Evolutionary conservation across 1,140 invertebrate species (phyloP).

Genomic region (Orchestia grillus): DNA sequence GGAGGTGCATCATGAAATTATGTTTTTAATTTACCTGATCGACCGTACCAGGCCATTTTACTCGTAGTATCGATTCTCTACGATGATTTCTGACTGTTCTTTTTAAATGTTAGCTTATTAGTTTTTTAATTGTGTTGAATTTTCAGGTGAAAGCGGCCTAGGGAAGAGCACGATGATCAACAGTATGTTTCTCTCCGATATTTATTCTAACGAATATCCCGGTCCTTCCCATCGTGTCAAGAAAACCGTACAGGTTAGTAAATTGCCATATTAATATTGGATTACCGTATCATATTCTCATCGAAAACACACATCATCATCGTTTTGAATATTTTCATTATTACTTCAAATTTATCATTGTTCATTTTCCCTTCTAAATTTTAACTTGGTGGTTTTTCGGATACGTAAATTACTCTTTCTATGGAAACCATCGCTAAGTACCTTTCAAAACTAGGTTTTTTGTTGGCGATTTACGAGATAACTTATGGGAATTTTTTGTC

Average conservation of each 20-base stretch:
- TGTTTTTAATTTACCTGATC: too few relatives aligned
- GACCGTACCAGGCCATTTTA: background rate
- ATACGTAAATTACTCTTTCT: background rate
- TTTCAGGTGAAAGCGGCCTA: conserved; percentile 90
- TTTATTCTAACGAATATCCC: conserved; percentile 91
- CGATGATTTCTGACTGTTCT: background rate
- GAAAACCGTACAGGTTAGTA: conserved; percentile 82
- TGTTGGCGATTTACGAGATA: background rate
- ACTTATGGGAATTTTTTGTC: background rate
- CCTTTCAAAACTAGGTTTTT: background rate
- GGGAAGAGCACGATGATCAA: conserved; percentile 99
- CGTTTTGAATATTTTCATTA: background rate
- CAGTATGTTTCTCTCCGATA: conserved; percentile 98
- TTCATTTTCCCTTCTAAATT: background rate
- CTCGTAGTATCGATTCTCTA: background rate
- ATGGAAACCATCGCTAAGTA: background rate
- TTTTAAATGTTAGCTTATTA: background rate
- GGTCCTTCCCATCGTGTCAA: conserved; percentile 90
- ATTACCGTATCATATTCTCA: background rate
- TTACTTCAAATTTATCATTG: background rate
- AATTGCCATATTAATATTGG: background rate
- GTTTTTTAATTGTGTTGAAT: background rate
- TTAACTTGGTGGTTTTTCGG: background rate
- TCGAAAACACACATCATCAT: background rate
- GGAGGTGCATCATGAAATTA: too few relatives aligned